These are phyloP conservation scores for Melieria omissa DNA, from an alignment of 2,888 invertebrate species.

Conservation along the genomic window DNA sequence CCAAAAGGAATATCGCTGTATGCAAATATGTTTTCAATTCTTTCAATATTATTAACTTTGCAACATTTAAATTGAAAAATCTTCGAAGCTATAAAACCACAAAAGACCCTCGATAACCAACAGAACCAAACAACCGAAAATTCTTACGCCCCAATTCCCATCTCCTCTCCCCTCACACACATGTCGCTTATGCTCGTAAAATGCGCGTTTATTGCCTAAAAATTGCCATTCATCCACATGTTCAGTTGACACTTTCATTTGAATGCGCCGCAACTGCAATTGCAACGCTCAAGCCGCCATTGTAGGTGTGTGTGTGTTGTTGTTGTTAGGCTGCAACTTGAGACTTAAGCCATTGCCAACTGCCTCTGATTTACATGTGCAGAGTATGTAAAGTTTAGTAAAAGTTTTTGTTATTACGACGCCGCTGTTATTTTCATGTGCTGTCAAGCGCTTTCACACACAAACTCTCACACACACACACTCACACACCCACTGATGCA, in stretches of 20 bases:
- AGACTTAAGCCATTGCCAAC: slow-evolving; percentile 10
- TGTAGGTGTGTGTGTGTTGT: too few species aligned
- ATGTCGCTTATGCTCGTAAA: neutral
- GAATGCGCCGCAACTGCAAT: neutral
- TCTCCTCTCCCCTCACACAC: neutral
- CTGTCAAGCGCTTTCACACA: slow-evolving; percentile 3
- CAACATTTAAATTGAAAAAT: too few species aligned
- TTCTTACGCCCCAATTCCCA: neutral
- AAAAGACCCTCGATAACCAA: neutral
- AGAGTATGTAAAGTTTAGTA: too few species aligned
- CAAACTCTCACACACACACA: neutral
- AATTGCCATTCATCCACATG: slow-evolving; percentile 12
- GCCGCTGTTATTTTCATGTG: neutral
- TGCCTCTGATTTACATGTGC: too few species aligned
- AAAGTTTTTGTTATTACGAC: too few species aligned
- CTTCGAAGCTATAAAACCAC: too few species aligned
- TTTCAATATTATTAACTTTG: neutral
- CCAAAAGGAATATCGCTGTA: too few species aligned
- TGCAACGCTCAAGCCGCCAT: too few species aligned
- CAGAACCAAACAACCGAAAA: neutral
- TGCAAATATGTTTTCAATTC: neutral
- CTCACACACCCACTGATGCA: neutral
- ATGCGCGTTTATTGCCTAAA: slow-evolving; percentile 18
- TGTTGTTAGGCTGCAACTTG: neutral
- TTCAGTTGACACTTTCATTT: slow-evolving; percentile 32